These are phyloP conservation scores for Misgurnus anguillicaudatus DNA, from an alignment of 2,113 vertebrate genomes.

Conservation along the genomic window DNA sequence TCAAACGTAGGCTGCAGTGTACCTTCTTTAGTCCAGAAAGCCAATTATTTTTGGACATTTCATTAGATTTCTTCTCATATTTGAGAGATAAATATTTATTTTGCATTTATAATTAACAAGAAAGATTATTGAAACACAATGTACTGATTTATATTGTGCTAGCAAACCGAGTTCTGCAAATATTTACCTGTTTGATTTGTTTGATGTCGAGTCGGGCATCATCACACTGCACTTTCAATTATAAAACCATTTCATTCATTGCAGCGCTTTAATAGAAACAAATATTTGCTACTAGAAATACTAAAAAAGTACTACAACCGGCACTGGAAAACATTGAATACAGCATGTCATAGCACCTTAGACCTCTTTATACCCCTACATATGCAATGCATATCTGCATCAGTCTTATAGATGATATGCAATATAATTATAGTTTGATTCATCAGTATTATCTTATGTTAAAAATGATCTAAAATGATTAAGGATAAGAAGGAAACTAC, in stretches of 20 bases:
- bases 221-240: background rate
- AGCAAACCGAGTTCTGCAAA: background rate
- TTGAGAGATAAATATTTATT: background rate
- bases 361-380: background rate
- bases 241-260: background rate
- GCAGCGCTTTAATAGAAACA: no score
- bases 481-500: background rate
- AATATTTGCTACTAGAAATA: no score
- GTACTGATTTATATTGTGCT: constrained; percentile 7
- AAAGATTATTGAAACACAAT: constrained; percentile 18
- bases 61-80: no score
- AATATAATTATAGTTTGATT: background rate
- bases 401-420: background rate
- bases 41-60: no score
- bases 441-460: background rate
- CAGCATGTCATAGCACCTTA: background rate
- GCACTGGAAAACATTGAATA: background rate
- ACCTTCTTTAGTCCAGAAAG: no score
- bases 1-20: no score
- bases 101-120: background rate
- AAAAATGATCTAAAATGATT: background rate
- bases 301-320: no score
- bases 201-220: background rate
- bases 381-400: constrained; percentile 3
- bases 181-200: background rate